Evolutionary conservation across 53 echinoderm and acorn worm genomes (phyloP).

Genomic region (Echinometra lucunter): DNA sequence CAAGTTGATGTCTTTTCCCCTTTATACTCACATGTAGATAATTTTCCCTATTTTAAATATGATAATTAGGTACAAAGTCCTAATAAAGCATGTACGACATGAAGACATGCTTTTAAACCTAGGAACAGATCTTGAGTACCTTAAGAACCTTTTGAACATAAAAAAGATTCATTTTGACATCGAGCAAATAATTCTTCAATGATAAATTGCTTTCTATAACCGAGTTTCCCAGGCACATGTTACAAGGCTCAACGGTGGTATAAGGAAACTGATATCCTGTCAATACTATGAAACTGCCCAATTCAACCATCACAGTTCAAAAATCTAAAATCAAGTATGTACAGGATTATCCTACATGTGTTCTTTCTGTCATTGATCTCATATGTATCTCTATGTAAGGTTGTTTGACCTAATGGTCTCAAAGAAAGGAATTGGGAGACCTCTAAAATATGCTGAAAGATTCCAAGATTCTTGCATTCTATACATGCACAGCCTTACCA

Average conservation of each 20-base stretch:
- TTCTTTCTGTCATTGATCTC: background rate
- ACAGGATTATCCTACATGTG: background rate
- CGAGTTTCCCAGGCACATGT: no score
- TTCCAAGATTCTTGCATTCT: constrained; percentile 30
- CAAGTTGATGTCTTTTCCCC: no score
- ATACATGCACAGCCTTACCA: constrained; percentile 77
- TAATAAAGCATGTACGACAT: no score
- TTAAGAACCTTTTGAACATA: no score
- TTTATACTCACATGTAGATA: no score
- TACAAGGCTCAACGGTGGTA: background rate
- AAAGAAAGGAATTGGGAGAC: background rate
- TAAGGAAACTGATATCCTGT: background rate
- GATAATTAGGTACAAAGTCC: no score
- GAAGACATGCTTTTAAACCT: no score
- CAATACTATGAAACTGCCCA: background rate
- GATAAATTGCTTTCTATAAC: no score
- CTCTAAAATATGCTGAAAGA: constrained; percentile 4
- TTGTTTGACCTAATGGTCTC: background rate
- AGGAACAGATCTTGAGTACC: no score
- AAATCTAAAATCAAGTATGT: background rate
- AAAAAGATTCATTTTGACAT: no score
- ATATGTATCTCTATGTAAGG: background rate
- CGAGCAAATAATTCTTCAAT: no score
- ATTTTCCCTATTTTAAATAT: no score
- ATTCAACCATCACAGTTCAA: background rate